Evolutionary conservation across 2,113 vertebrate species (phyloP).

Genomic region (Nansenia antarctica): DNA sequence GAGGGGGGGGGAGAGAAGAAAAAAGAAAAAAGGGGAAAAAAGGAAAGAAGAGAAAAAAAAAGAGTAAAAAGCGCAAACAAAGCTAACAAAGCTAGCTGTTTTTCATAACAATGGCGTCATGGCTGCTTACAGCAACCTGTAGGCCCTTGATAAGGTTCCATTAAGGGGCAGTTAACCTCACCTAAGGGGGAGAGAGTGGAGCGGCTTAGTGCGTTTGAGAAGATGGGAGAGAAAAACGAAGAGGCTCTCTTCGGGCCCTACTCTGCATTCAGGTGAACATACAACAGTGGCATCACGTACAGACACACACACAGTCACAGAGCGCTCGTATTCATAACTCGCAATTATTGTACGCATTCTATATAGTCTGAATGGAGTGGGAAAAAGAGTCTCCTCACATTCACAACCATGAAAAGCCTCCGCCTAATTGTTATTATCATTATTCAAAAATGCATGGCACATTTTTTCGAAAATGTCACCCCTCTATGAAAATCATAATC

Average conservation of each 20-base stretch:
- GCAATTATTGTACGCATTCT: slow-evolving; percentile 76
- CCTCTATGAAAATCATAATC: slow-evolving; percentile 85
- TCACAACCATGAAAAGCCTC: slow-evolving; percentile 72
- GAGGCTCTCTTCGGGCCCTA: slow-evolving; percentile 54
- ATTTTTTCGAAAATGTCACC: slow-evolving; percentile 65
- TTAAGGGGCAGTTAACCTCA: slow-evolving; percentile 73
- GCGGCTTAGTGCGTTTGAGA: slow-evolving; percentile 54
- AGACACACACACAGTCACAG: slow-evolving; percentile 55
- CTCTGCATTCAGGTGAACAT: slow-evolving; percentile 69
- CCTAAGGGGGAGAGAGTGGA: slow-evolving; percentile 53
- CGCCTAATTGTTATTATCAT: slow-evolving; percentile 78
- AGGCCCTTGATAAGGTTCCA: slow-evolving; percentile 77
- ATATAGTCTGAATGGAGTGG: slow-evolving; percentile 61
- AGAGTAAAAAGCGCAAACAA: slow-evolving; percentile 64
- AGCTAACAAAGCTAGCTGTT: slow-evolving; percentile 72
- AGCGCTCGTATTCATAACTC: slow-evolving; percentile 69
- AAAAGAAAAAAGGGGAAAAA: slow-evolving; percentile 48
- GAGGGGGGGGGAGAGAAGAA: slow-evolving; percentile 34
- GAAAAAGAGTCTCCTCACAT: slow-evolving; percentile 74
- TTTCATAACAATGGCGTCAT: slow-evolving; percentile 79
- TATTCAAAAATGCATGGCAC: slow-evolving; percentile 74
- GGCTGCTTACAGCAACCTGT: slow-evolving; percentile 79
- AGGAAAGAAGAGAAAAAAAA: slow-evolving; percentile 55
- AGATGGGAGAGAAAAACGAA: slow-evolving; percentile 43
- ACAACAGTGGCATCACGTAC: no score